Evolutionary conservation across 2,888 invertebrate genomes (phyloP).

Genomic region (Drosophila falleni): DNA sequence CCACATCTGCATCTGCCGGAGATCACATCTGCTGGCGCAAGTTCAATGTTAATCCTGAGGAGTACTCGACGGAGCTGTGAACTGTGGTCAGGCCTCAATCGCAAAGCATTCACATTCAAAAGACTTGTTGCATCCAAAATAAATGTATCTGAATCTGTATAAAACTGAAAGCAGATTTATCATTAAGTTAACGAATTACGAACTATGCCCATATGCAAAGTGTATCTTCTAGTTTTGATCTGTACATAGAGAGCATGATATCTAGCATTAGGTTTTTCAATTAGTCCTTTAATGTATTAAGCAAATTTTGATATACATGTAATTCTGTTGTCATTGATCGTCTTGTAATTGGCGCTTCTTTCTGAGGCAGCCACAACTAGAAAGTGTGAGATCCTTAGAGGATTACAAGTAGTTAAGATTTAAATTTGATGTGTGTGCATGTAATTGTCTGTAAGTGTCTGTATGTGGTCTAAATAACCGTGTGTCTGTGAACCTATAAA

Average conservation of each 20-base stretch:
- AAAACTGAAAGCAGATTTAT: constrained; percentile 48
- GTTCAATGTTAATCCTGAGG: constrained; percentile 85
- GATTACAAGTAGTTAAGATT: constrained; percentile 34
- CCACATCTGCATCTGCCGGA: constrained; percentile 66
- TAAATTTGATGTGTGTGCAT: constrained; percentile 19
- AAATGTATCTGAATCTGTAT: constrained; percentile 69
- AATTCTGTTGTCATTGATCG: constrained; percentile 72
- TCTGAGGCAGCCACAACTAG: constrained; percentile 38
- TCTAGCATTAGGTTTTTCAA: constrained; percentile 36
- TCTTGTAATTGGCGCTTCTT: constrained; percentile 25
- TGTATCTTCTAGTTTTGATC: constrained; percentile 73
- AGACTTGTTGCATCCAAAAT: constrained; percentile 78
- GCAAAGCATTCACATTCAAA: constrained; percentile 75
- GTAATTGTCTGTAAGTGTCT: constrained; percentile 12
- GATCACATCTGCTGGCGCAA: constrained; percentile 87
- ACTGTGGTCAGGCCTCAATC: constrained; percentile 16
- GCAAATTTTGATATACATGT: constrained; percentile 40
- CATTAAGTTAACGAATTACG: constrained; percentile 65
- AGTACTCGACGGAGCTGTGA: constrained; percentile 86
- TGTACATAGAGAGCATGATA: constrained; percentile 54
- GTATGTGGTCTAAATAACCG: constrained; percentile 12
- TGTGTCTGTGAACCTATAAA: constrained; percentile 32
- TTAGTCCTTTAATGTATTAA: constrained; percentile 33
- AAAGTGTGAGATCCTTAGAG: constrained; percentile 6
- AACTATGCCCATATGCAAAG: constrained; percentile 69